phyloP scores from a whole-genome alignment of 2,113 vertebrate genomes.

The Eulemur macaco region DNA sequence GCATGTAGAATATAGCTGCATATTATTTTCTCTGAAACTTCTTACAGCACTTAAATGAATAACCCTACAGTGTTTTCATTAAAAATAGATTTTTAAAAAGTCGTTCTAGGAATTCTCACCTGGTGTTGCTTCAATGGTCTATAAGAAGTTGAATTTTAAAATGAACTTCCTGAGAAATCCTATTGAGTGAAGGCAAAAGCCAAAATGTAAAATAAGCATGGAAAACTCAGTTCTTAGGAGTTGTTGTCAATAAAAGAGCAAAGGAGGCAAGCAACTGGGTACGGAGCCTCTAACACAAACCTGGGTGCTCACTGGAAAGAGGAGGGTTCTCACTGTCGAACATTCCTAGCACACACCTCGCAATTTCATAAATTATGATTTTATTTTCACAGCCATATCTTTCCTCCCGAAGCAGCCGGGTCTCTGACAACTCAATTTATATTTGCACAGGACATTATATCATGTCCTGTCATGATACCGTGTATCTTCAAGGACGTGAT shows the following conservation, averaged over 20 bases:
- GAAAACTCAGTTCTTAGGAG: neutral
- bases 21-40: neutral
- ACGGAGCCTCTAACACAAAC: neutral
- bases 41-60: neutral
- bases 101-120: slow-evolving; percentile 36
- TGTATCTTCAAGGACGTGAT: slow-evolving; percentile 60
- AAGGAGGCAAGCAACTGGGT: neutral
- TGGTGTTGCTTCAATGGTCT: neutral
- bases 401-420: neutral
- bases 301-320: neutral
- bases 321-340: neutral
- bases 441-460: slow-evolving; percentile 42
- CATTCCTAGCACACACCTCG: neutral
- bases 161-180: slow-evolving; percentile 26
- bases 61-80: slow-evolving; percentile 12
- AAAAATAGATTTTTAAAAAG: neutral
- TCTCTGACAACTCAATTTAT: neutral
- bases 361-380: neutral
- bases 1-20: neutral
- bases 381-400: neutral
- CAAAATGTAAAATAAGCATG: neutral
- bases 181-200: neutral
- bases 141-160: slow-evolving; percentile 4
- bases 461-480: slow-evolving; percentile 33
- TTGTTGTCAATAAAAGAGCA: neutral